These are phyloP conservation scores for Zootoca vivipara DNA, from an alignment of 2,113 vertebrate genomes.

Conservation along the genomic window DNA sequence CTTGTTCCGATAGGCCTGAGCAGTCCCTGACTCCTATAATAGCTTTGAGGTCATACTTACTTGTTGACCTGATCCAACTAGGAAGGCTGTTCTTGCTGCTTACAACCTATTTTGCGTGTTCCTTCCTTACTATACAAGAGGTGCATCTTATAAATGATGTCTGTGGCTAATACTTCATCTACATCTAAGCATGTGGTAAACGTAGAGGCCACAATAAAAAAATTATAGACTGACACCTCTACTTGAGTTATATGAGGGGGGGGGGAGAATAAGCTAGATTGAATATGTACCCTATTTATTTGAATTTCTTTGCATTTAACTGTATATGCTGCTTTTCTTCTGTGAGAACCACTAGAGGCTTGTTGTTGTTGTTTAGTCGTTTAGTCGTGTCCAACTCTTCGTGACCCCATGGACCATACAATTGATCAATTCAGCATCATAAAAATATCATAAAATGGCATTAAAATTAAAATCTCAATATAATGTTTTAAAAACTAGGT, in stretches of 20 bases:
- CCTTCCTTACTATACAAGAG: neutral
- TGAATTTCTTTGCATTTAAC: neutral
- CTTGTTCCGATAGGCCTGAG: neutral
- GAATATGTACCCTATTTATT: neutral
- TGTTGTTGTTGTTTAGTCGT: too few species aligned
- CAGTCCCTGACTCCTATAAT: neutral
- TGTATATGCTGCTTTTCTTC: neutral
- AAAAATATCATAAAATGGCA: neutral
- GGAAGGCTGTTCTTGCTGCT: neutral
- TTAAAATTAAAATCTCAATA: neutral
- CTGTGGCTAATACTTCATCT: neutral
- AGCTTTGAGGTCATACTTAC: neutral
- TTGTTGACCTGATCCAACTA: neutral
- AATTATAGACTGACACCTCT: neutral
- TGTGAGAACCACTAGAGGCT: neutral
- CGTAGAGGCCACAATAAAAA: neutral
- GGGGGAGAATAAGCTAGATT: neutral
- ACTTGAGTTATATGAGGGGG: neutral
- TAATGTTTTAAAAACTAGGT: neutral
- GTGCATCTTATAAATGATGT: neutral
- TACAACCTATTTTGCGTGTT: neutral
- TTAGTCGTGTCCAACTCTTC: too few species aligned
- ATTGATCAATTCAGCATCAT: neutral
- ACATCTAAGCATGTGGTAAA: neutral
- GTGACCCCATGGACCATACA: too few species aligned